Percentiles rank a stretch among this genome's conserved stretches.
phyloP scores from a whole-genome alignment of 2,797 vertebrate genomes.

The Octomys mimax region DNA sequence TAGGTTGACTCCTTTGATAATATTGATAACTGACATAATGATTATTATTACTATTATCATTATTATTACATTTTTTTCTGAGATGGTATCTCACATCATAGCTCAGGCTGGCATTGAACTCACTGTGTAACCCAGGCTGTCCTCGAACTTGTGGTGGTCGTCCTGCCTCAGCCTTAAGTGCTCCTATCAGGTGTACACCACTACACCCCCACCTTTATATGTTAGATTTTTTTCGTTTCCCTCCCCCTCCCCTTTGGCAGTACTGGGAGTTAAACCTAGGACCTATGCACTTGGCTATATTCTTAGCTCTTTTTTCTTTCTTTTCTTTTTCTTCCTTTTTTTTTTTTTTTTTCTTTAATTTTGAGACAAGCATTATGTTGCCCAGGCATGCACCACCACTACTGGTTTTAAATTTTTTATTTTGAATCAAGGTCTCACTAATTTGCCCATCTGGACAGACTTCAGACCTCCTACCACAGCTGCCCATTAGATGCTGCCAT shows the following conservation, averaged over 20 bases:
- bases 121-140: background rate
- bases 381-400: background rate
- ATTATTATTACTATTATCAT: background rate
- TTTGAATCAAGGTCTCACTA: background rate
- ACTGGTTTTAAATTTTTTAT: background rate
- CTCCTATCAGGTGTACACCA: background rate
- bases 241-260: background rate
- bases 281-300: too few relatives aligned
- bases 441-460: background rate
- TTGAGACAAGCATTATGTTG: background rate
- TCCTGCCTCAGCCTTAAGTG: background rate
- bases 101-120: background rate
- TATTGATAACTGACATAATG: background rate
- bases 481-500: background rate
- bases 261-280: background rate
- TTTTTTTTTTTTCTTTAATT: background rate
- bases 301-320: background rate
- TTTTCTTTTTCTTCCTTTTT: background rate
- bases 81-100: background rate
- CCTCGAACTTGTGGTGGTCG: background rate
- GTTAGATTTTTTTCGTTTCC: background rate
- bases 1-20: background rate
- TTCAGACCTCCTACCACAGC: background rate
- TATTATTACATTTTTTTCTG: background rate
- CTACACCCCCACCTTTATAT: background rate